A percentile compares a stretch with the other conserved stretches of the same genome.
phyloP scores from a whole-genome alignment of 2,888 invertebrate species.

The Blastobasis lacticolella region DNA sequence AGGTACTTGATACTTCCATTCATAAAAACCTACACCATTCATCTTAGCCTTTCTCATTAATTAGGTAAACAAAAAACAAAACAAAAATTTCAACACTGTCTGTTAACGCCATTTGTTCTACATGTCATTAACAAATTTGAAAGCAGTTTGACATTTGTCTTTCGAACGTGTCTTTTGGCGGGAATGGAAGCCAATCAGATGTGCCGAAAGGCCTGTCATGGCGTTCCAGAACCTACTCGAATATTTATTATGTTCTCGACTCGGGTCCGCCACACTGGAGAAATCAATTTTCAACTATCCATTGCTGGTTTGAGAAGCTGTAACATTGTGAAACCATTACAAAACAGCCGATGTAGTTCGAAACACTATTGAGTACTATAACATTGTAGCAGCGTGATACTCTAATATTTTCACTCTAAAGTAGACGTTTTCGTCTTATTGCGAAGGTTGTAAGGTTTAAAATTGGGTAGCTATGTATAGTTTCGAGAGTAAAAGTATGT shows the following conservation, averaged over 20 bases:
- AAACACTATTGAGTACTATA: too few species aligned
- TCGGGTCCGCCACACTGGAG: too few species aligned
- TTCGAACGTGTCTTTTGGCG: constrained; percentile 43
- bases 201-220: constrained; percentile 53
- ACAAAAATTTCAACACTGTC: constrained; percentile 9
- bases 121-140: constrained; percentile 56
- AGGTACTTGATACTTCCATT: neutral
- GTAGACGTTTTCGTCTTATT: neutral
- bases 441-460: constrained; percentile 11
- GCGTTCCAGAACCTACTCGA: constrained; percentile 18
- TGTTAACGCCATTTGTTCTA: constrained; percentile 28
- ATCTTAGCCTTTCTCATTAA: too few species aligned
- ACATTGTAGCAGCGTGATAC: too few species aligned
- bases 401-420: too few species aligned
- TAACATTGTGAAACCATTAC: too few species aligned
- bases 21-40: neutral
- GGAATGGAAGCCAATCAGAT: constrained; percentile 53
- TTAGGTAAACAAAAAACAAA: neutral
- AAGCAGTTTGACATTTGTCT: constrained; percentile 48
- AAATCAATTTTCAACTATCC: too few species aligned
- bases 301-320: too few species aligned
- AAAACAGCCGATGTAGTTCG: too few species aligned
- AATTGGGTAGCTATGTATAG: too few species aligned
- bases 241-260: too few species aligned
- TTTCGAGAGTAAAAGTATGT: constrained; percentile 14